phyloP scores from a whole-genome alignment of 30 jellyfish, hydroid and myxozoan species.

The Mastigias papua region DNA sequence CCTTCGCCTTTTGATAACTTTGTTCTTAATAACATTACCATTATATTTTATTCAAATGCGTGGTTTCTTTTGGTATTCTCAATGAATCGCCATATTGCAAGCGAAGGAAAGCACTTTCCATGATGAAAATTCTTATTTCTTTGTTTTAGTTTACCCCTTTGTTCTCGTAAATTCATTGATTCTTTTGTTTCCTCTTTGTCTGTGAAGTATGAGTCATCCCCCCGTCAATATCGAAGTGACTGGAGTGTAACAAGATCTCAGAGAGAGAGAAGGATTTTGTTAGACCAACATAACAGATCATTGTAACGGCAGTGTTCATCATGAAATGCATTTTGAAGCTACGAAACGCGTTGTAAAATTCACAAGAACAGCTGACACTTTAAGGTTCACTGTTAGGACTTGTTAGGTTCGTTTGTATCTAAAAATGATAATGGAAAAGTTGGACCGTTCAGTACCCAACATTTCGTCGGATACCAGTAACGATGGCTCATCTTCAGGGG shows the following conservation, averaged over 20 bases:
- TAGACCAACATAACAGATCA: slow-evolving; percentile 19
- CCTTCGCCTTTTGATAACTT: neutral
- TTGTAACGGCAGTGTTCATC: slow-evolving; percentile 25
- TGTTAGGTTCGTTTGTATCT: neutral
- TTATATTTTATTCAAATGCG: neutral
- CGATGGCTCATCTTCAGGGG: slow-evolving; percentile 48
- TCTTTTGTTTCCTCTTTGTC: neutral
- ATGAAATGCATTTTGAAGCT: slow-evolving; percentile 5
- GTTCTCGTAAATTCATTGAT: neutral
- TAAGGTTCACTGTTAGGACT: neutral
- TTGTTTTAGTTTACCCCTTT: neutral
- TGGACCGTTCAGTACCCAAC: slow-evolving; percentile 25
- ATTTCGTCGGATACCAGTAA: slow-evolving; percentile 27
- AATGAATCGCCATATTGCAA: neutral
- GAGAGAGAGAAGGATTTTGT: slow-evolving; percentile 25
- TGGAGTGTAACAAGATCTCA: slow-evolving; percentile 64
- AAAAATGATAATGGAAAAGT: slow-evolving; percentile 54
- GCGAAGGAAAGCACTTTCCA: neutral
- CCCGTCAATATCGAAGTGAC: slow-evolving; percentile 55
- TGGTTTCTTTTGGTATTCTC: neutral
- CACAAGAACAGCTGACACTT: neutral
- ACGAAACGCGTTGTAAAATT: neutral
- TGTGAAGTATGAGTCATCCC: slow-evolving; percentile 23
- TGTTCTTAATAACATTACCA: neutral
- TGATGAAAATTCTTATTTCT: neutral